Conservation (phyloP, 2,888 invertebrate genomes). For the Adela reaumurella region DNA sequence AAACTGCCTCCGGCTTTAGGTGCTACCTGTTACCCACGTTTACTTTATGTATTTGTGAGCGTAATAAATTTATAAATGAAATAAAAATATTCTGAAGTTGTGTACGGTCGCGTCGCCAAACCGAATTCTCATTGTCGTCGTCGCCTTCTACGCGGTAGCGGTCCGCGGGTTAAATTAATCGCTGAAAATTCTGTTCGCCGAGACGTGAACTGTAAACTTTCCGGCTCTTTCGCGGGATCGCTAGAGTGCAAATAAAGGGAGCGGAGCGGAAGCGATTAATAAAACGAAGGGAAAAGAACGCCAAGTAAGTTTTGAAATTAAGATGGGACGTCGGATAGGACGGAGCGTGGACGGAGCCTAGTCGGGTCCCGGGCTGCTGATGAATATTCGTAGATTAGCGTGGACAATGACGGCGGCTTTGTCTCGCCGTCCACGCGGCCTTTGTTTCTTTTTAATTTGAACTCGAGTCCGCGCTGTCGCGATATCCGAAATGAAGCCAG, state of each 20-base stretch:
- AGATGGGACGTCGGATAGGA: neutral
- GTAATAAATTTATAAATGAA: too few species aligned
- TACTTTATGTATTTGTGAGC: too few species aligned
- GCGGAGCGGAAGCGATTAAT: neutral
- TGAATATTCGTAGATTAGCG: neutral
- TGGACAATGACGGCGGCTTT: neutral
- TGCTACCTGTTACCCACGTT: too few species aligned
- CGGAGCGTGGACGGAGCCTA: neutral
- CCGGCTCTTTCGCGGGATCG: neutral
- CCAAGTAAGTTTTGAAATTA: neutral
- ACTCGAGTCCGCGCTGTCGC: neutral
- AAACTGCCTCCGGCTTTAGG: too few species aligned
- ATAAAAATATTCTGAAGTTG: too few species aligned
- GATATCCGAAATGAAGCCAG: neutral
- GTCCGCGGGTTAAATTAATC: neutral
- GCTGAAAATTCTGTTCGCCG: neutral
- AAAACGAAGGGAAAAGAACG: neutral
- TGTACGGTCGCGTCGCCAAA: too few species aligned
- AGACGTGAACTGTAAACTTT: neutral
- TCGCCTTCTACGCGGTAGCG: too few species aligned
- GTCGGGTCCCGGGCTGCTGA: neutral
- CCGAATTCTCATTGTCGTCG: too few species aligned
- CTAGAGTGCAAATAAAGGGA: neutral
- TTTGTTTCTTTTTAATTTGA: neutral
- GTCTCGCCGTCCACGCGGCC: neutral